Conservation (phyloP, 2,888 invertebrate species). For the Electrophaes corylata region DNA sequence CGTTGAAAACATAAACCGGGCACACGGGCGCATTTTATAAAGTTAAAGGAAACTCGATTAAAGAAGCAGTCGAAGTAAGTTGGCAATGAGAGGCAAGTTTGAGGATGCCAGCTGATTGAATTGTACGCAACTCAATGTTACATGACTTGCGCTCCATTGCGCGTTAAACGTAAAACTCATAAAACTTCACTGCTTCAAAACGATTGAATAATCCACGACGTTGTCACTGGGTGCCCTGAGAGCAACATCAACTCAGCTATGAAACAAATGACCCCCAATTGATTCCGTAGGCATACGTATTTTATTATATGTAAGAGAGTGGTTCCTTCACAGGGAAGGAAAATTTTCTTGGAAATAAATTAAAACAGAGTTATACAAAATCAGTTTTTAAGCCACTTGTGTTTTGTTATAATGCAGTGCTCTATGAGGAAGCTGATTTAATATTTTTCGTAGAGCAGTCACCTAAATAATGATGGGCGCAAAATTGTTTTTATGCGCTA, state of each 20-base stretch:
- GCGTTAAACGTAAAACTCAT: conserved; percentile 32
- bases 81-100: conserved; percentile 62
- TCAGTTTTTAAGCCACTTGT: too few species aligned
- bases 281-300: too few species aligned
- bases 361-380: too few species aligned
- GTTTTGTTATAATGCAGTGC: too few species aligned
- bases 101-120: conserved; percentile 61
- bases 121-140: conserved; percentile 53
- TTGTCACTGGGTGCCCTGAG: conserved; percentile 12
- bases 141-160: conserved; percentile 37
- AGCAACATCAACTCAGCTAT: conserved; percentile 6
- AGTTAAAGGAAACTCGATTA: conserved; percentile 77
- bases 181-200: conserved; percentile 28
- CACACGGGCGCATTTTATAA: conserved; percentile 75
- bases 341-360: too few species aligned
- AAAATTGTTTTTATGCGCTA: too few species aligned
- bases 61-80: conserved; percentile 70
- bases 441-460: too few species aligned
- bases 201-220: conserved; percentile 22
- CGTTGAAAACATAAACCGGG: conserved; percentile 73
- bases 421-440: too few species aligned
- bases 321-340: too few species aligned
- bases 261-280: neutral
- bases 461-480: too few species aligned
- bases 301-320: too few species aligned